Conservation (phyloP, 2,797 vertebrate species). For the Schizopygopsis pylzovi region DNA sequence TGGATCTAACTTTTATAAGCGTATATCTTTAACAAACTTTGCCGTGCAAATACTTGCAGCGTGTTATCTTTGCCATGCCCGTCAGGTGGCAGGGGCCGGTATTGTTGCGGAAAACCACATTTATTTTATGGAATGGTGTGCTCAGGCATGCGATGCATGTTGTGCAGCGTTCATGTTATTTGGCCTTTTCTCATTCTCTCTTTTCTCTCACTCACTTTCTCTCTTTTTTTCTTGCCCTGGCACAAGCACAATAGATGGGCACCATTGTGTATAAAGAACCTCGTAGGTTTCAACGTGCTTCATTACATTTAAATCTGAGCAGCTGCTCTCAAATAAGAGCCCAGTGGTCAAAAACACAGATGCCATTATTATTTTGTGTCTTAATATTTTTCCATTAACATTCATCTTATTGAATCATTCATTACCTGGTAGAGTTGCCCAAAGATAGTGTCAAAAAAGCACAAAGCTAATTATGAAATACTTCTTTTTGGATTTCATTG, state of each 20-base stretch:
- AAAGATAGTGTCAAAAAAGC: slow-evolving; percentile 53
- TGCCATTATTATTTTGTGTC: slow-evolving; percentile 68
- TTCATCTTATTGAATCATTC: slow-evolving; percentile 61
- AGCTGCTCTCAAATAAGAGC: slow-evolving; percentile 80
- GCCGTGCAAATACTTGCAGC: slow-evolving; percentile 73
- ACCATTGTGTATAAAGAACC: slow-evolving; percentile 56
- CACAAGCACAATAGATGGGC: slow-evolving; percentile 49
- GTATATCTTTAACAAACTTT: slow-evolving; percentile 85
- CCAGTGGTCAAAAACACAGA: slow-evolving; percentile 84
- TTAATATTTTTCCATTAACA: background rate
- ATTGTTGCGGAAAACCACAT: slow-evolving; percentile 73
- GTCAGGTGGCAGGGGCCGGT: slow-evolving; percentile 70
- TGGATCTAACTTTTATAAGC: slow-evolving; percentile 91
- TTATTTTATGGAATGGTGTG: slow-evolving; percentile 65
- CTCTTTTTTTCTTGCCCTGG: slow-evolving; percentile 58
- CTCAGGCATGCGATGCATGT: slow-evolving; percentile 57
- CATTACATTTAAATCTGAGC: slow-evolving; percentile 64
- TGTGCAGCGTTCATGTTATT: slow-evolving; percentile 33
- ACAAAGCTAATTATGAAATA: background rate
- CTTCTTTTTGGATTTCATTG: slow-evolving; percentile 25
- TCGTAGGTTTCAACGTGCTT: slow-evolving; percentile 31
- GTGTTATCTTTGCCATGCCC: slow-evolving; percentile 58
- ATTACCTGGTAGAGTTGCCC: slow-evolving; percentile 60
- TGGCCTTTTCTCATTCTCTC: slow-evolving; percentile 26
- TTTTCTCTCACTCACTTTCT: slow-evolving; percentile 36